Conservation (phyloP, 2,113 vertebrate genomes). For the Elaphurus davidianus region DNA sequence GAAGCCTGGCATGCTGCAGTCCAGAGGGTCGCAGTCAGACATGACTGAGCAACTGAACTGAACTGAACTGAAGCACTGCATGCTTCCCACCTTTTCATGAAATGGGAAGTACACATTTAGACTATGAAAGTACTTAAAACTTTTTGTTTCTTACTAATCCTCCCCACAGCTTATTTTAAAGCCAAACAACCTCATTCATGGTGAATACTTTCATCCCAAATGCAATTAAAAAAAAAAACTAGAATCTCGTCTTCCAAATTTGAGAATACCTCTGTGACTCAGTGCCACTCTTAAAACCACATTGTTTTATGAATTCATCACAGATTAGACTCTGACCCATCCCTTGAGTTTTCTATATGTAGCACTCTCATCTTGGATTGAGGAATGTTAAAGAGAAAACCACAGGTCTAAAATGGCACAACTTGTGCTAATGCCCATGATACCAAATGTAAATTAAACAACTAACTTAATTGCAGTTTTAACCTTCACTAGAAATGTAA, state of each 20-base stretch:
- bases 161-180: background rate
- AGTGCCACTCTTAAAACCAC: slow-evolving; percentile 20
- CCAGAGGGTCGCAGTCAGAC: background rate
- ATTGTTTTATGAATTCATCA: slow-evolving; percentile 26
- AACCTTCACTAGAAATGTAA: background rate
- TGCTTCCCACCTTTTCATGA: background rate
- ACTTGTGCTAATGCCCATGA: background rate
- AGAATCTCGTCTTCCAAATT: background rate
- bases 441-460: background rate
- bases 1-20: background rate
- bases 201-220: background rate
- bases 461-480: background rate
- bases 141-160: background rate
- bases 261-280: background rate
- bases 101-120: background rate
- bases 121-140: background rate
- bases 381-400: background rate
- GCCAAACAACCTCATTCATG: background rate
- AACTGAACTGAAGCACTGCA: background rate
- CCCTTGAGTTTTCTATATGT: background rate
- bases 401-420: background rate
- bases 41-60: background rate
- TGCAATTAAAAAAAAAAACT: background rate
- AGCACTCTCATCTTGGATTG: background rate
- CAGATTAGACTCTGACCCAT: background rate